Conservation (phyloP, 1,140 invertebrate species). For the Bombus affinis region DNA sequence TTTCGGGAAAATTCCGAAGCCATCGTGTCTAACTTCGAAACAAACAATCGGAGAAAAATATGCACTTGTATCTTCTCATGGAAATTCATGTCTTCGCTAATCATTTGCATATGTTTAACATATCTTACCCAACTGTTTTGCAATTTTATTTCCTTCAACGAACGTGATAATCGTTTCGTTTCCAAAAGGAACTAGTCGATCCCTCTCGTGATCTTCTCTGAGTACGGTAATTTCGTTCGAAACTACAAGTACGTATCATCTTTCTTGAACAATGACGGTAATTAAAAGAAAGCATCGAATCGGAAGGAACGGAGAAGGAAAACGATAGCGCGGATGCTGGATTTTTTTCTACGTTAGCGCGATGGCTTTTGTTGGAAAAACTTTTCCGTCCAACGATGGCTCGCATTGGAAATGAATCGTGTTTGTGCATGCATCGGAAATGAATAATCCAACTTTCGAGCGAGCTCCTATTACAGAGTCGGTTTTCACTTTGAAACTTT, state of each 20-base stretch:
- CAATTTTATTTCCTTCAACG: background rate
- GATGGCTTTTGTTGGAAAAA: slow-evolving; percentile 43
- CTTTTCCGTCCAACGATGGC: slow-evolving; percentile 16
- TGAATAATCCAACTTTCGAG: slow-evolving; percentile 41
- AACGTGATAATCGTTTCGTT: background rate
- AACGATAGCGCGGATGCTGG: background rate
- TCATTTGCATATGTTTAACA: too few species aligned
- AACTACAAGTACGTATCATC: background rate
- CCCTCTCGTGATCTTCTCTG: background rate
- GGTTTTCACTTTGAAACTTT: slow-evolving; percentile 26
- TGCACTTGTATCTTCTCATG: too few species aligned
- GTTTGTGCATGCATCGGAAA: slow-evolving; percentile 35
- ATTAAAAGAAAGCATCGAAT: background rate
- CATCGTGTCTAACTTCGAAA: too few species aligned
- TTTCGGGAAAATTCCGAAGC: background rate
- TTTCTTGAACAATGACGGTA: background rate
- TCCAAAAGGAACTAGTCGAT: background rate
- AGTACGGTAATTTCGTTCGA: background rate
- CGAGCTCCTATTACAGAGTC: background rate
- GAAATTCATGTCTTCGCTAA: too few species aligned
- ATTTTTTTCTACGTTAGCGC: background rate
- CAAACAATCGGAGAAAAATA: background rate
- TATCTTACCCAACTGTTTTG: too few species aligned
- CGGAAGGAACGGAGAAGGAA: background rate
- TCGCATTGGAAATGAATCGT: slow-evolving; percentile 35